Percentiles rank a stretch among this genome's conserved stretches.
These are phyloP conservation scores for Plodia interpunctella DNA, from an alignment of 1,140 invertebrate genomes.

Conservation along the genomic window DNA sequence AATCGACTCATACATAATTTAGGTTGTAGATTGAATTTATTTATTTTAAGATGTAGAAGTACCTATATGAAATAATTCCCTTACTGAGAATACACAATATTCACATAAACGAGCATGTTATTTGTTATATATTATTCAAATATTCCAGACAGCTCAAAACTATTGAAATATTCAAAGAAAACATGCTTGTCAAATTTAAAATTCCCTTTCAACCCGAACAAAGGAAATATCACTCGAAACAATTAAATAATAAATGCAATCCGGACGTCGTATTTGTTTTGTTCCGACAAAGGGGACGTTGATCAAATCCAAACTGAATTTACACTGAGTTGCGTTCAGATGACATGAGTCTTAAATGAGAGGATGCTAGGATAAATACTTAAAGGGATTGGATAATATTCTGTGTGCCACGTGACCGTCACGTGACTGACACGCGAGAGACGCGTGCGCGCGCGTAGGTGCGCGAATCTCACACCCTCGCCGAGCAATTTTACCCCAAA, in stretches of 20 bases:
- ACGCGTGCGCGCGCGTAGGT: constrained; percentile 33
- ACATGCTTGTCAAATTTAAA: constrained; percentile 9
- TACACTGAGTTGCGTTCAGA: constrained; percentile 37
- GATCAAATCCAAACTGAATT: constrained; percentile 68
- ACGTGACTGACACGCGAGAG: constrained; percentile 32
- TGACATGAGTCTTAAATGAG: constrained; percentile 58
- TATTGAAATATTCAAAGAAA: constrained; percentile 5
- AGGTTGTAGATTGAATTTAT: no score
- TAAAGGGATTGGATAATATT: constrained; percentile 28
- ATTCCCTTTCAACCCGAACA: constrained; percentile 21
- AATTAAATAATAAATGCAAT: constrained; percentile 73
- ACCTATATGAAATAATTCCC: no score
- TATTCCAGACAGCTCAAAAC: background rate
- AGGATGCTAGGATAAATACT: constrained; percentile 69
- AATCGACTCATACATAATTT: no score
- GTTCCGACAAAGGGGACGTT: constrained; percentile 36
- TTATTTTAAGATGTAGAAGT: no score
- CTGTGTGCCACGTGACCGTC: constrained; percentile 28
- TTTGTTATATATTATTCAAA: background rate
- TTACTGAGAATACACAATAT: no score
- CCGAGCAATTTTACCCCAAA: constrained; percentile 43
- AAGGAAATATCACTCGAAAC: constrained; percentile 55
- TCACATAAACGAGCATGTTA: background rate
- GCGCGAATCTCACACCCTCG: constrained; percentile 17
- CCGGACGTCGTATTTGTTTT: constrained; percentile 50